phyloP scores from a whole-genome alignment of 2,888 invertebrate genomes.

The Pterostichus niger region DNA sequence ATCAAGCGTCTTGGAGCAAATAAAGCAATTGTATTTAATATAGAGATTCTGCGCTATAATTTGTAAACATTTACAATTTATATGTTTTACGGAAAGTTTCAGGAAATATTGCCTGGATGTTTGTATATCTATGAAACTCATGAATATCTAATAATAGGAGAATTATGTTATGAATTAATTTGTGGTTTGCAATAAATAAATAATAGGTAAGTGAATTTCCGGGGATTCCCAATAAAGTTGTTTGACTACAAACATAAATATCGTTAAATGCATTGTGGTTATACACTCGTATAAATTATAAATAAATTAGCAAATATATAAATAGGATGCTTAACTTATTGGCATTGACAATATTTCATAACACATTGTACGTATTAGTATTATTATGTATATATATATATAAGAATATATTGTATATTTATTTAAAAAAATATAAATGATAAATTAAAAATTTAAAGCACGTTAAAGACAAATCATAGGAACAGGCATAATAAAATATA shows the following conservation, averaged over 20 bases:
- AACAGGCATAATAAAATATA: no score
- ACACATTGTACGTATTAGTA: no score
- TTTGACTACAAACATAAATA: background rate
- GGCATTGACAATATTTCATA: no score
- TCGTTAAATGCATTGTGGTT: background rate
- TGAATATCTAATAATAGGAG: background rate
- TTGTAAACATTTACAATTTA: background rate
- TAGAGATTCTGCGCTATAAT: background rate
- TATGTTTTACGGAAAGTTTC: background rate
- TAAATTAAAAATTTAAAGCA: no score
- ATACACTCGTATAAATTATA: background rate
- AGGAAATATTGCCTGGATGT: background rate
- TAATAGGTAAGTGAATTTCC: background rate
- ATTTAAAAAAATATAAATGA: no score
- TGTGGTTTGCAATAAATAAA: no score
- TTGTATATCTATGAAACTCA: background rate
- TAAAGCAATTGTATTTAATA: background rate
- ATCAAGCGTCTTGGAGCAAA: background rate
- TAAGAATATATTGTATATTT: no score
- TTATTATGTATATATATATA: no score
- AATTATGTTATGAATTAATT: background rate
- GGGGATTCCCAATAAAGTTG: constrained; percentile 10
- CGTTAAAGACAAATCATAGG: no score
- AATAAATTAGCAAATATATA: background rate
- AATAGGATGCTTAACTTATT: background rate